Evolutionary conservation across 2,113 vertebrate genomes (phyloP).

Genomic region (Platichthys stellatus): DNA sequence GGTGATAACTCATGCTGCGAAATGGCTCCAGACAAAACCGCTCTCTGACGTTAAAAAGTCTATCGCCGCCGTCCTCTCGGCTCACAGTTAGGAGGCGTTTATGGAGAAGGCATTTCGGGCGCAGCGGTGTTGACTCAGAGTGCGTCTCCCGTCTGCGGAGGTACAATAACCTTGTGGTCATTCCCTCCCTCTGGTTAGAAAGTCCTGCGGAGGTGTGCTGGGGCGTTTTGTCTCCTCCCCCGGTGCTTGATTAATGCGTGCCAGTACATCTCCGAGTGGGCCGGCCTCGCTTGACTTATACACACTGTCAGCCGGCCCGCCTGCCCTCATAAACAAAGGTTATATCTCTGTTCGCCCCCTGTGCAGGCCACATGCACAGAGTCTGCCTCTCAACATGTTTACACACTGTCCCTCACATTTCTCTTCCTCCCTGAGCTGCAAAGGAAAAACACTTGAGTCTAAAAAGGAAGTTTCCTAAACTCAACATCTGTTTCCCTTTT

Average conservation of each 20-base stretch:
- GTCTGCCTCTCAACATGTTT: constrained; percentile 43
- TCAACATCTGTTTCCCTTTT: background rate
- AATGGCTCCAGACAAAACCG: constrained; percentile 43
- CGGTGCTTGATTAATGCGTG: constrained; percentile 69
- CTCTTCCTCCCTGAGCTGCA: constrained; percentile 28
- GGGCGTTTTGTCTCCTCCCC: constrained; percentile 40
- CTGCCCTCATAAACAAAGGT: constrained; percentile 75
- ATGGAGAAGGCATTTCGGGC: constrained; percentile 39
- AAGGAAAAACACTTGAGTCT: background rate
- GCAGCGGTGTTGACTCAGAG: constrained; percentile 27
- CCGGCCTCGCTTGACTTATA: constrained; percentile 70
- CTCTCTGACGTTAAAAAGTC: constrained; percentile 42
- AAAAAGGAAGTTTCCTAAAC: background rate
- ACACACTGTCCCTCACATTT: constrained; percentile 16
- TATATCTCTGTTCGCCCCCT: constrained; percentile 65
- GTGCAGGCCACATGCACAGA: constrained; percentile 21
- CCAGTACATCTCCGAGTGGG: constrained; percentile 62
- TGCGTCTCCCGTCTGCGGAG: constrained; percentile 27
- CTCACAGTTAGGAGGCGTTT: constrained; percentile 40
- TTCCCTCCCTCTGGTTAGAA: constrained; percentile 38
- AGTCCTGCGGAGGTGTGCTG: constrained; percentile 42
- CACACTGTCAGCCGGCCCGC: constrained; percentile 64
- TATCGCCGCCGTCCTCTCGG: constrained; percentile 25
- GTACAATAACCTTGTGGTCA: constrained; percentile 61
- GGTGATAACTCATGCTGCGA: constrained; percentile 61